Percentiles rank a stretch among this genome's conserved stretches.
These are phyloP conservation scores for Lymantria dispar DNA, from an alignment of 2,888 invertebrate species.

Conservation along the genomic window DNA sequence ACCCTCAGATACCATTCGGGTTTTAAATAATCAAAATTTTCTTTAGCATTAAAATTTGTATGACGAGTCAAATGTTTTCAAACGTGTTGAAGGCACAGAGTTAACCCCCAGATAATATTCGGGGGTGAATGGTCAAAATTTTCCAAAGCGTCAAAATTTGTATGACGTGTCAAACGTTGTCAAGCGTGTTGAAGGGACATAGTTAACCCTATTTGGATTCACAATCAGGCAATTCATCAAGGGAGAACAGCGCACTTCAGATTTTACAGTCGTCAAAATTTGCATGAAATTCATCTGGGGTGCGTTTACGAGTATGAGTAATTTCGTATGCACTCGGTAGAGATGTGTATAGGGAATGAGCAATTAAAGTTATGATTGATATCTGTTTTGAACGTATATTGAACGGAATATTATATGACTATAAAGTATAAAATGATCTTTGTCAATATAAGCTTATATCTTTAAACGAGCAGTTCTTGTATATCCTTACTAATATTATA, in stretches of 20 bases:
- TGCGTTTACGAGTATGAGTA: conserved; percentile 40
- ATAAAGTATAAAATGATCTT: too few relatives aligned
- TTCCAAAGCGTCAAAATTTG: background rate
- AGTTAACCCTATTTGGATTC: conserved; percentile 18
- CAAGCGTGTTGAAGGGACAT: conserved; percentile 1
- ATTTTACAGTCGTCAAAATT: conserved; percentile 45
- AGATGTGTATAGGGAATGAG: conserved; percentile 6
- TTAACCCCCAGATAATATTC: too few relatives aligned
- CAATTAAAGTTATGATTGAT: conserved; percentile 27
- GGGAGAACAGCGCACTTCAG: conserved; percentile 37
- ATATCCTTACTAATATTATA: too few relatives aligned
- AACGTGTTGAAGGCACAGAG: too few relatives aligned
- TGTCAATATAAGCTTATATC: too few relatives aligned
- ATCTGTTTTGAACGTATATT: conserved; percentile 2
- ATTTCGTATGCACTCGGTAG: conserved; percentile 36
- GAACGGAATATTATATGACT: too few relatives aligned
- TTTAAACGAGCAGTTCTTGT: too few relatives aligned
- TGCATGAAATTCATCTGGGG: conserved; percentile 53
- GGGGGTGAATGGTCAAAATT: too few relatives aligned
- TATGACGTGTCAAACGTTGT: background rate
- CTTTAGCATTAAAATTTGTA: too few relatives aligned
- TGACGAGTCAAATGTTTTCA: too few relatives aligned
- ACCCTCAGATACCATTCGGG: too few relatives aligned
- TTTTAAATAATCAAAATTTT: too few relatives aligned
- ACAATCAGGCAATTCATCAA: conserved; percentile 31